A percentile compares a stretch with the other conserved stretches of the same genome.
phyloP scores from a whole-genome alignment of 2,113 vertebrate genomes.

The Gnathonemus longibarbis region DNA sequence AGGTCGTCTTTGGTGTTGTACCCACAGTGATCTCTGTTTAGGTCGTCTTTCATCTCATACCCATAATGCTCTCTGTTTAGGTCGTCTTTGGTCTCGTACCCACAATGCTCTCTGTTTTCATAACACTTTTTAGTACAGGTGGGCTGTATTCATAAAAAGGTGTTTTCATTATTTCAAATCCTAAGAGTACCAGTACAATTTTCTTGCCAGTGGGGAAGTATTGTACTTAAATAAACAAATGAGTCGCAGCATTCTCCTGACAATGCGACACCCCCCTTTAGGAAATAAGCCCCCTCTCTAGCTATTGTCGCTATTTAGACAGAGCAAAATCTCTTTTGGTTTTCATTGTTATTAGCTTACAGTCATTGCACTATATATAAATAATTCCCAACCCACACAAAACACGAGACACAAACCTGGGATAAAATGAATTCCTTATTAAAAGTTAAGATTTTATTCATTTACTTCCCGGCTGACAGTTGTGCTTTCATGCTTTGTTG shows the following conservation, averaged over 20 bases:
- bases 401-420: background rate
- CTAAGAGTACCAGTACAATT: background rate
- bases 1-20: background rate
- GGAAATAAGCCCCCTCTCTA: background rate
- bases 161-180: background rate
- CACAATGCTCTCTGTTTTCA: background rate
- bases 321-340: background rate
- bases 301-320: background rate
- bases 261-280: background rate
- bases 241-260: background rate
- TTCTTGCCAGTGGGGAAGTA: slow-evolving; percentile 2
- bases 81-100: background rate
- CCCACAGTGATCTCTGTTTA: background rate
- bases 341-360: background rate
- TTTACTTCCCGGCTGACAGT: background rate
- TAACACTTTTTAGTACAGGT: background rate
- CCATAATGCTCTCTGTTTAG: background rate
- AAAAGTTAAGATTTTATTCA: slow-evolving; percentile 1
- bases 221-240: background rate
- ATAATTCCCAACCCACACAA: background rate
- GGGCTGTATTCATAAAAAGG: background rate
- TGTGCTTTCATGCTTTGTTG: background rate
- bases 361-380: background rate
- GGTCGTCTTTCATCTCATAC: background rate
- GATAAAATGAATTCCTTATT: background rate